A percentile compares a stretch with the other conserved stretches of the same genome.
phyloP scores from a whole-genome alignment of 2,888 invertebrate genomes.

The Deroplatys truncata region DNA sequence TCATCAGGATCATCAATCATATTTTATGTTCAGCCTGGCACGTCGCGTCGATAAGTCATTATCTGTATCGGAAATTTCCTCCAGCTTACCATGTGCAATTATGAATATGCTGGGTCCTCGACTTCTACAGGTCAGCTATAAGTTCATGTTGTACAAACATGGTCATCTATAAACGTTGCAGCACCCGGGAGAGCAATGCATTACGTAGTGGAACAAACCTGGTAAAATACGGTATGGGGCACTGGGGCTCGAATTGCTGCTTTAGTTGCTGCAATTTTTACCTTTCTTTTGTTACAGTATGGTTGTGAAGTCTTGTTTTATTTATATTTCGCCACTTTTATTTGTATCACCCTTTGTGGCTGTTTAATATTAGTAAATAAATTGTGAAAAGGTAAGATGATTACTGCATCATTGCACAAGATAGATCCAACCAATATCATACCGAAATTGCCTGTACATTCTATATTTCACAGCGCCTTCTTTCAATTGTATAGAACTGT shows the following conservation, averaged over 20 bases:
- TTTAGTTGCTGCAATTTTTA: not conserved
- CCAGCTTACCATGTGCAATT: not conserved
- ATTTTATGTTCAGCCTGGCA: not conserved
- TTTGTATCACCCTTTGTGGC: too few relatives aligned
- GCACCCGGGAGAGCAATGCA: not conserved
- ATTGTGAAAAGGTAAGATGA: too few relatives aligned
- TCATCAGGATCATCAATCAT: not conserved
- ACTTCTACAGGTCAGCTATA: not conserved
- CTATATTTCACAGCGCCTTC: too few relatives aligned
- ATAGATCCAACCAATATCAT: too few relatives aligned
- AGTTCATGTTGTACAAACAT: not conserved
- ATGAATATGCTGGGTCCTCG: not conserved
- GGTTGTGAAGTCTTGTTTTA: too few relatives aligned
- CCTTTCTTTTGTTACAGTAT: not conserved
- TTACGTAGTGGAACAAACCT: not conserved
- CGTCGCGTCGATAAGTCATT: not conserved
- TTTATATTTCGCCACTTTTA: too few relatives aligned
- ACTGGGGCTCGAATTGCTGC: not conserved
- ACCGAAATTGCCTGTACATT: too few relatives aligned
- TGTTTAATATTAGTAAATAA: too few relatives aligned
- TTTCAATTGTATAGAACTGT: too few relatives aligned
- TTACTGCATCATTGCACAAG: too few relatives aligned
- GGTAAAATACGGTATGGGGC: not conserved
- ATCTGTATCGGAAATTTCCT: not conserved
- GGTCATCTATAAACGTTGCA: not conserved